Evolutionary conservation across 2,113 vertebrate species (phyloP).

Genomic region (Coregonus clupeaformis): DNA sequence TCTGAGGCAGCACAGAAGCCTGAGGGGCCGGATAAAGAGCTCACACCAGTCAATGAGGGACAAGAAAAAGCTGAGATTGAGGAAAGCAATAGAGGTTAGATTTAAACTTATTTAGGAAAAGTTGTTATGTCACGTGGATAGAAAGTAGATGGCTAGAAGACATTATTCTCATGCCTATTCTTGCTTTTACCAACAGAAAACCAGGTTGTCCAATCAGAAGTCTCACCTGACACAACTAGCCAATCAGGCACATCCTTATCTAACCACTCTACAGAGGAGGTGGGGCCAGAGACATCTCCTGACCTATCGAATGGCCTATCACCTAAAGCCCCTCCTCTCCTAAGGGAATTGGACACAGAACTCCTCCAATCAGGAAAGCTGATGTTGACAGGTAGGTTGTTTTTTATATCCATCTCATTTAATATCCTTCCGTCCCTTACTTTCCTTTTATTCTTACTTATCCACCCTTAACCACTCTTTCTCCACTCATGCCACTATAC

Average conservation of each 20-base stretch:
- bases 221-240: constrained; percentile 35
- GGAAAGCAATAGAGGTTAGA: constrained; percentile 58
- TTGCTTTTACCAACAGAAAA: constrained; percentile 33
- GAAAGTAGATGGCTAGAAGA: not conserved
- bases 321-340: constrained; percentile 40
- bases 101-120: not conserved
- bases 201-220: constrained; percentile 25
- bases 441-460: not conserved
- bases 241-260: constrained; percentile 47
- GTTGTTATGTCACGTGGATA: too few relatives aligned
- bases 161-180: not conserved
- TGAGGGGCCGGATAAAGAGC: constrained; percentile 27
- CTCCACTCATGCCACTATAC: not conserved
- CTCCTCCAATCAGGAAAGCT: constrained; percentile 76
- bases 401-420: not conserved
- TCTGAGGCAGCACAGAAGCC: constrained; percentile 17
- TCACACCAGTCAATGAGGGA: constrained; percentile 6
- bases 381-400: constrained; percentile 67
- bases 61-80: constrained; percentile 16
- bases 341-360: constrained; percentile 69
- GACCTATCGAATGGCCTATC: constrained; percentile 45
- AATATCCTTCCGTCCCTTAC: not conserved
- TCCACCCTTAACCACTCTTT: not conserved
- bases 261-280: constrained; percentile 50
- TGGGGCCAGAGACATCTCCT: constrained; percentile 13